These are phyloP conservation scores for Philotrypesis tridentata DNA, from an alignment of 1,140 invertebrate genomes.

Conservation along the genomic window DNA sequence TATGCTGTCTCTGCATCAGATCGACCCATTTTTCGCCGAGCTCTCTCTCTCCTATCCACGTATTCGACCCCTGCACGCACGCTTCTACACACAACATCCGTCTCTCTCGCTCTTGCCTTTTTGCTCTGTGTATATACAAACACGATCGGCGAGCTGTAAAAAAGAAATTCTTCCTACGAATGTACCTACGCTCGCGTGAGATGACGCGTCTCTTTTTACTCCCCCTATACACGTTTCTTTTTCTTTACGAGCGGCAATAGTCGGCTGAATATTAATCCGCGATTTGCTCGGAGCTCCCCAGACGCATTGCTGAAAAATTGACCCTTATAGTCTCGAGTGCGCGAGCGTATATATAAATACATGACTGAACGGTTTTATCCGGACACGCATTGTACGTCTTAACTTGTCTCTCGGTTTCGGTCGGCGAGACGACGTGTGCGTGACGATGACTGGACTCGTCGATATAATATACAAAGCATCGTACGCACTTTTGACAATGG, in stretches of 20 bases:
- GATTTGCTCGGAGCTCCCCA: no score
- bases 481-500: neutral
- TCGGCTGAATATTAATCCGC: constrained; percentile 4
- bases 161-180: no score
- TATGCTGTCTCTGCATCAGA: no score
- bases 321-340: neutral
- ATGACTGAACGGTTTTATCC: neutral
- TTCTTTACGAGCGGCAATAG: constrained; percentile 10
- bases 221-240: no score
- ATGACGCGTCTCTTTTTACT: neutral
- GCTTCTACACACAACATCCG: neutral
- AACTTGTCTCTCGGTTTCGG: neutral
- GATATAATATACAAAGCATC: no score
- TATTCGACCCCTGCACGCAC: no score
- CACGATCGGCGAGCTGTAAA: no score
- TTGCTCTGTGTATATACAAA: no score
- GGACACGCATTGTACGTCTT: neutral
- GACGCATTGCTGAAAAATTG: neutral
- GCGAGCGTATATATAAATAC: neutral
- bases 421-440: neutral
- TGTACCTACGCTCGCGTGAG: no score
- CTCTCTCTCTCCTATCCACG: no score
- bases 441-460: neutral
- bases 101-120: neutral
- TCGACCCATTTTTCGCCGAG: neutral